Percentiles rank a stretch among this genome's conserved stretches.
Evolutionary conservation across 2,888 invertebrate genomes (phyloP).

Genomic region (Anthrax anthrax): DNA sequence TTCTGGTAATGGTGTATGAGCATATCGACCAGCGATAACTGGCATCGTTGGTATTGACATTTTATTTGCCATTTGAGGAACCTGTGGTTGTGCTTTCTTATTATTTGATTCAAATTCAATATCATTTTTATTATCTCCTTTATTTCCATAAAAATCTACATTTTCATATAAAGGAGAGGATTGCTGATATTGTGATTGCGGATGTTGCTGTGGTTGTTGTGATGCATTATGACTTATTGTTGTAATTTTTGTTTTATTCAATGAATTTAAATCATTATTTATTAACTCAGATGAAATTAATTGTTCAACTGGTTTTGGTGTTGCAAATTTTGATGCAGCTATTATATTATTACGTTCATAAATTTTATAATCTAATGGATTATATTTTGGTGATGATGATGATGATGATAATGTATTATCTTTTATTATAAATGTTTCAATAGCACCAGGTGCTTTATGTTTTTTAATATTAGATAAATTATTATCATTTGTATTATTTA

Average conservation of each 20-base stretch:
- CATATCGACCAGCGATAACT: slow-evolving; percentile 24
- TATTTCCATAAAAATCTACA: slow-evolving; percentile 58
- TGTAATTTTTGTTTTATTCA: too few relatives aligned
- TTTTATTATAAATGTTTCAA: slow-evolving; percentile 36
- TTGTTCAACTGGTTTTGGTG: slow-evolving; percentile 49
- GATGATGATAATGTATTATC: background rate
- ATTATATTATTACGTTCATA: slow-evolving; percentile 63
- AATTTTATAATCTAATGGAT: slow-evolving; percentile 36
- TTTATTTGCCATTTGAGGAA: slow-evolving; percentile 41
- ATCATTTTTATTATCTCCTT: slow-evolving; percentile 34
- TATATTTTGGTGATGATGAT: slow-evolving; percentile 14
- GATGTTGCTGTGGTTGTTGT: background rate
- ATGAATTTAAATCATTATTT: background rate
- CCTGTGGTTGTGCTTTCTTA: slow-evolving; percentile 71
- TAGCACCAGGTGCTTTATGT: slow-evolving; percentile 45
- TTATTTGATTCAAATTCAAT: slow-evolving; percentile 42
- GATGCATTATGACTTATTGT: background rate
- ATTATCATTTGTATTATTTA: slow-evolving; percentile 15
- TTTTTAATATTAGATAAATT: too few relatives aligned
- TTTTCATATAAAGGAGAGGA: slow-evolving; percentile 47
- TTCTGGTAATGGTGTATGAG: slow-evolving; percentile 39
- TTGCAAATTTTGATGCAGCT: slow-evolving; percentile 62
- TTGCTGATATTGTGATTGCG: background rate
- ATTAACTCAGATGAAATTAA: slow-evolving; percentile 6
- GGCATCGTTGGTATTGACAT: slow-evolving; percentile 19